phyloP scores from a whole-genome alignment of 2,888 invertebrate genomes.

The Ypsolopha sequella region DNA sequence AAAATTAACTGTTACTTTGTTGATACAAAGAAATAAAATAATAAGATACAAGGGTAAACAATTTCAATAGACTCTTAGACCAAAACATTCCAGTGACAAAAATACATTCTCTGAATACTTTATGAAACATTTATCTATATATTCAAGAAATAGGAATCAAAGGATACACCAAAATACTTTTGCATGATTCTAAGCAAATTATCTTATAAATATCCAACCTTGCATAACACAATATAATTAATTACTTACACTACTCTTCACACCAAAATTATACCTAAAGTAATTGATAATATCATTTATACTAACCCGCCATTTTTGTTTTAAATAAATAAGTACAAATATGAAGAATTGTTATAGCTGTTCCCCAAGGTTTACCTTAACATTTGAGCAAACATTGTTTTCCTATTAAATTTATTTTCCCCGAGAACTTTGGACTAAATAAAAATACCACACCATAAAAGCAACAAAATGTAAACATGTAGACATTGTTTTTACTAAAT shows the following conservation, averaged over 20 bases:
- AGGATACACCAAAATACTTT: not conserved
- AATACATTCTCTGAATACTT: not conserved
- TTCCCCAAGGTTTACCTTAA: not conserved
- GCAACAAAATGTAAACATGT: too few relatives aligned
- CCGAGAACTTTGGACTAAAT: too few relatives aligned
- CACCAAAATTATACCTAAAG: constrained; percentile 18
- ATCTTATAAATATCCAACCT: not conserved
- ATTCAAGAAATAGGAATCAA: not conserved
- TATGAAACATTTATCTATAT: not conserved
- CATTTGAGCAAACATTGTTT: constrained; percentile 26
- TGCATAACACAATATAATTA: constrained; percentile 3
- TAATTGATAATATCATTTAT: constrained; percentile 8
- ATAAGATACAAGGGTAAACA: too few relatives aligned
- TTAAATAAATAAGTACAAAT: not conserved
- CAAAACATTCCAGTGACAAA: not conserved
- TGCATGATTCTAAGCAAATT: not conserved
- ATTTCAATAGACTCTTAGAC: too few relatives aligned
- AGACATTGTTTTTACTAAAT: too few relatives aligned
- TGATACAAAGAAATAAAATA: too few relatives aligned
- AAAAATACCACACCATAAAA: too few relatives aligned
- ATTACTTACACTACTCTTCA: constrained; percentile 3
- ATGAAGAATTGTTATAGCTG: not conserved
- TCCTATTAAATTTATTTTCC: too few relatives aligned
- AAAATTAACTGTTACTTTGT: too few relatives aligned
- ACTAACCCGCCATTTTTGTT: too few relatives aligned